Evolutionary conservation across 2,888 invertebrate species (phyloP).

Genomic region (Noctua pronuba): DNA sequence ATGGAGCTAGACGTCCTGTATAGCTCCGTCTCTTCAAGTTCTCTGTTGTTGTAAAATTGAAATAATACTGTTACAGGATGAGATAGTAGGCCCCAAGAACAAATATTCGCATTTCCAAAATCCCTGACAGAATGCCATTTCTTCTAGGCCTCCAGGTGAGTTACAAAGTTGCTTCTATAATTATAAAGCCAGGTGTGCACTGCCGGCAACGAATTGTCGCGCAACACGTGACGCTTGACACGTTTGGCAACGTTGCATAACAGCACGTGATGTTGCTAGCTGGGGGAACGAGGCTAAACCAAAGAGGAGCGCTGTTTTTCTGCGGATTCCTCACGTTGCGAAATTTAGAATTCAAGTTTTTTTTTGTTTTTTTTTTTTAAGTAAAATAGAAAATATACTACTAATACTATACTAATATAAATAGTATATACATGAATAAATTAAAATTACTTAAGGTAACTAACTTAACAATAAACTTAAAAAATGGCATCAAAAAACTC

Average conservation of each 20-base stretch:
- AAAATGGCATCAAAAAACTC: too few species aligned
- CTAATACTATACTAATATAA: background rate
- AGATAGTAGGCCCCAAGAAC: background rate
- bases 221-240: constrained; percentile 21
- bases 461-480: too few species aligned
- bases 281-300: background rate
- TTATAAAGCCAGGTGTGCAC: background rate
- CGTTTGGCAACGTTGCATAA: constrained; percentile 28
- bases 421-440: too few species aligned
- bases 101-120: background rate
- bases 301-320: background rate
- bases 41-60: background rate
- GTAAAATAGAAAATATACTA: background rate
- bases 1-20: background rate
- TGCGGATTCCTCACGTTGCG: background rate
- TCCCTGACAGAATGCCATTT: background rate
- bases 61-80: background rate
- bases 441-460: too few species aligned
- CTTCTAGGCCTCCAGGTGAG: background rate
- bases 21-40: background rate
- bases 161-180: background rate
- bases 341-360: background rate
- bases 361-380: too few species aligned
- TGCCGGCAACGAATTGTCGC: background rate
- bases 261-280: background rate